Evolutionary conservation across 2,888 invertebrate genomes (phyloP).

Genomic region (Diarsia brunnea): DNA sequence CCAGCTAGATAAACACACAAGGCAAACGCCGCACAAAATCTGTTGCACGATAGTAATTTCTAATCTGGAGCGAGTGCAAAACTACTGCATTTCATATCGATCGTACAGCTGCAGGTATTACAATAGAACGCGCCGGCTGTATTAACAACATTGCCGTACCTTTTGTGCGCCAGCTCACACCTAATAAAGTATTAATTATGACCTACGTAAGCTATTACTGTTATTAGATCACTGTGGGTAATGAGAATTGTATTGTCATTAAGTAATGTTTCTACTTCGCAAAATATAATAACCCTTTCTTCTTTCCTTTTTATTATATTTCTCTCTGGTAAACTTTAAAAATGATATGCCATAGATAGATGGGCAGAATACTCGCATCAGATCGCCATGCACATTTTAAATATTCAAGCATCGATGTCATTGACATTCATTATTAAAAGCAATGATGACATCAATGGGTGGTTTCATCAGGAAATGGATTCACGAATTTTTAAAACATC

Average conservation of each 20-base stretch:
- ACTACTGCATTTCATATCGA: constrained; percentile 68
- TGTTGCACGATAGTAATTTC: constrained; percentile 46
- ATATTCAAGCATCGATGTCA: constrained; percentile 27
- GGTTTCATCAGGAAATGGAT: constrained; percentile 57
- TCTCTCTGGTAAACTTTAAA: not conserved
- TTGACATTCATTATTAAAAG: constrained; percentile 40
- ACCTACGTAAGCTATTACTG: constrained; percentile 40
- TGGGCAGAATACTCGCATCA: not conserved
- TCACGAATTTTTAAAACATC: constrained; percentile 56
- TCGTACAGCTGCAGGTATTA: constrained; percentile 73
- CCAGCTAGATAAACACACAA: constrained; percentile 40
- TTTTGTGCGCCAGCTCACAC: constrained; percentile 40
- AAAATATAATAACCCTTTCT: not conserved
- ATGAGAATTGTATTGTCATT: constrained; percentile 10
- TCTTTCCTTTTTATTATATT: not conserved
- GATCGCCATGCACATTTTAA: not conserved
- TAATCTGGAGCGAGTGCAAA: constrained; percentile 58
- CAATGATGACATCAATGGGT: constrained; percentile 53
- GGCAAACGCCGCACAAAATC: constrained; percentile 46
- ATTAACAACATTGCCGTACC: constrained; percentile 50
- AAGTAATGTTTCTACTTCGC: constrained; percentile 21
- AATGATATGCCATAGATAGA: not conserved
- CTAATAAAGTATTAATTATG: constrained; percentile 44
- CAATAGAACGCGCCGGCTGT: constrained; percentile 61
- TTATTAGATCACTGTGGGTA: constrained; percentile 40